Conservation (phyloP, 1,140 invertebrate genomes). For the Brachionus rubens region DNA sequence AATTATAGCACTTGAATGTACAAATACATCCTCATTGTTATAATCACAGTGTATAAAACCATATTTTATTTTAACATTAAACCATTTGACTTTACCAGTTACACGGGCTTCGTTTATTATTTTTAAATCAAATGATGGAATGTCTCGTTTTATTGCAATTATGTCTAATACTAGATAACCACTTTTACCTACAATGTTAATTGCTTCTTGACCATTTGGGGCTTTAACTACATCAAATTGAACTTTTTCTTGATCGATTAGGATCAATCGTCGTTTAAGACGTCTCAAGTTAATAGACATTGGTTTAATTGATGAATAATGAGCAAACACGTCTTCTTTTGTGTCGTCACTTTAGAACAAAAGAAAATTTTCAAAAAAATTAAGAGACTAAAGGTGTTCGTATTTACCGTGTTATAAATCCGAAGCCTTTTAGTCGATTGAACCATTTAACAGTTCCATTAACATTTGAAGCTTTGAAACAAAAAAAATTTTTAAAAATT, state of each 20-base stretch:
- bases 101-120: slow-evolving; percentile 55
- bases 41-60: slow-evolving; percentile 84
- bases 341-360: slow-evolving; percentile 24
- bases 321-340: slow-evolving; percentile 37
- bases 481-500: background rate
- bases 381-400: too few relatives aligned
- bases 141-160: slow-evolving; percentile 37
- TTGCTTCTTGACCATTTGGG: slow-evolving; percentile 23
- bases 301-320: slow-evolving; percentile 33
- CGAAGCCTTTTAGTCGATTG: slow-evolving; percentile 40
- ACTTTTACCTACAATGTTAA: slow-evolving; percentile 21
- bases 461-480: slow-evolving; percentile 8
- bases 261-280: background rate
- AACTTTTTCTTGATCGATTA: slow-evolving; percentile 38
- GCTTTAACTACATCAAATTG: slow-evolving; percentile 44
- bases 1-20: slow-evolving; percentile 46
- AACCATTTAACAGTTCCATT: slow-evolving; percentile 46
- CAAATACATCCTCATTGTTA: slow-evolving; percentile 48
- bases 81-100: slow-evolving; percentile 90
- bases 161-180: slow-evolving; percentile 36
- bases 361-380: background rate
- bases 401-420: slow-evolving; percentile 38
- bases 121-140: slow-evolving; percentile 29
- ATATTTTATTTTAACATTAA: slow-evolving; percentile 99
- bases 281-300: background rate